Conservation (phyloP, 1,140 invertebrate species). For the Pachypeltis micranthus region DNA sequence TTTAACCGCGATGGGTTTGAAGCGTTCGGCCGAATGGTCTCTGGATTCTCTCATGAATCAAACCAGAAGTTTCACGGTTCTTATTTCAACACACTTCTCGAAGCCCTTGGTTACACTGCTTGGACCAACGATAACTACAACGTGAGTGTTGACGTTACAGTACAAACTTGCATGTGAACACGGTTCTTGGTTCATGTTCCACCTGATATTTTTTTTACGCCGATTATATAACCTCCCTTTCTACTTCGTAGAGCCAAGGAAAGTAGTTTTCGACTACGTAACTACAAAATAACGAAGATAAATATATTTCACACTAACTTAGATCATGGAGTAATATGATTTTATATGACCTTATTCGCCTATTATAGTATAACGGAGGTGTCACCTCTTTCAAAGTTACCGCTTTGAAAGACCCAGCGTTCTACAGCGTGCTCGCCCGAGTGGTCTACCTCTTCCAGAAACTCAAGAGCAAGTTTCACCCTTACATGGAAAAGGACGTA, state of each 20-base stretch:
- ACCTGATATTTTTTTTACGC: too few species aligned
- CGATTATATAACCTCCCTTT: too few species aligned
- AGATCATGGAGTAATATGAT: too few species aligned
- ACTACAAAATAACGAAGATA: too few species aligned
- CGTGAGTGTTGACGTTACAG: slow-evolving; percentile 1
- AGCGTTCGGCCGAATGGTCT: slow-evolving; percentile 1
- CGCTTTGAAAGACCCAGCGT: slow-evolving; percentile 38
- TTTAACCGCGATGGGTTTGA: slow-evolving; percentile 12
- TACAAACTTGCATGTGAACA: not conserved
- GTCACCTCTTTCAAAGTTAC: not conserved
- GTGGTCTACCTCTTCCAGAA: slow-evolving; percentile 41
- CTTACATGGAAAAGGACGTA: slow-evolving; percentile 42
- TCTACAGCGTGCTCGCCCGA: slow-evolving; percentile 39
- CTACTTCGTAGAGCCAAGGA: too few species aligned
- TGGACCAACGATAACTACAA: slow-evolving; percentile 35
- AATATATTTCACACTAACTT: too few species aligned
- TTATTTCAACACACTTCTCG: slow-evolving; percentile 37
- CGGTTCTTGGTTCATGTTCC: too few species aligned
- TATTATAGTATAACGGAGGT: slow-evolving; percentile 11
- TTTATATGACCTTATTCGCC: too few species aligned
- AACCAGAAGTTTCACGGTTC: slow-evolving; percentile 38
- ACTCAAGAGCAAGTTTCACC: slow-evolving; percentile 38
- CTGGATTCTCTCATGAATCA: not conserved
- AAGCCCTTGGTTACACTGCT: slow-evolving; percentile 36
- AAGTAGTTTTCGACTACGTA: too few species aligned